Percentiles rank a stretch among this genome's conserved stretches.
Evolutionary conservation across 2,888 invertebrate species (phyloP).

Genomic region (Acanthopleura granulata): DNA sequence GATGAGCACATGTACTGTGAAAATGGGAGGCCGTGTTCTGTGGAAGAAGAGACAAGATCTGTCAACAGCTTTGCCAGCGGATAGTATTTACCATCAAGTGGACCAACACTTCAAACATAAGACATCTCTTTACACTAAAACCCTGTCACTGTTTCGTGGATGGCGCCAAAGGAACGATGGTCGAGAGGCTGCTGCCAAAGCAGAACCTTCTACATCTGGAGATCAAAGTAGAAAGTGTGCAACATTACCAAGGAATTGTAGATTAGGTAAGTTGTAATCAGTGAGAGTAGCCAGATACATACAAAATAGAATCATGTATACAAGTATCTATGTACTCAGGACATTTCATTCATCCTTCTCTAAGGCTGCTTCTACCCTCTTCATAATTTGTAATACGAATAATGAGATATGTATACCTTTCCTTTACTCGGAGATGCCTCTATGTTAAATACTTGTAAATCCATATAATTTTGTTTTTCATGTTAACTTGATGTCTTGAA

Average conservation of each 20-base stretch:
- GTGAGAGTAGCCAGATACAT: no score
- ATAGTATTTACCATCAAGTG: constrained; percentile 19
- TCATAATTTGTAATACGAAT: no score
- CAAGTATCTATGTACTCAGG: no score
- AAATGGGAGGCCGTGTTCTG: constrained; percentile 15
- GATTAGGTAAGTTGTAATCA: constrained; percentile 33
- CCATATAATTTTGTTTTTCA: no score
- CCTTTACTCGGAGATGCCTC: no score
- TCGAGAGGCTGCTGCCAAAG: constrained; percentile 3
- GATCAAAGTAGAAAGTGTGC: constrained; percentile 30
- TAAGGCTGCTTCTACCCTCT: no score
- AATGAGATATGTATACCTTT: no score
- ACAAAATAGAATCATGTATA: no score
- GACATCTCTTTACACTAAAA: constrained; percentile 36
- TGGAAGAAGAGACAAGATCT: constrained; percentile 1
- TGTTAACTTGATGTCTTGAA: no score
- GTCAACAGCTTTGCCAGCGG: constrained; percentile 22
- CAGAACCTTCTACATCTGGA: neutral
- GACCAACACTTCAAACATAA: constrained; percentile 28
- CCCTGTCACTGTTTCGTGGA: constrained; percentile 36
- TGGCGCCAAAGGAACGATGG: constrained; percentile 27
- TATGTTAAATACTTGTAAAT: no score
- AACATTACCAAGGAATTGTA: constrained; percentile 41
- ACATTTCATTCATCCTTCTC: no score
- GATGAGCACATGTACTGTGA: constrained; percentile 16